phyloP scores from a whole-genome alignment of 2,888 invertebrate species.

The Cantharis nigra region DNA sequence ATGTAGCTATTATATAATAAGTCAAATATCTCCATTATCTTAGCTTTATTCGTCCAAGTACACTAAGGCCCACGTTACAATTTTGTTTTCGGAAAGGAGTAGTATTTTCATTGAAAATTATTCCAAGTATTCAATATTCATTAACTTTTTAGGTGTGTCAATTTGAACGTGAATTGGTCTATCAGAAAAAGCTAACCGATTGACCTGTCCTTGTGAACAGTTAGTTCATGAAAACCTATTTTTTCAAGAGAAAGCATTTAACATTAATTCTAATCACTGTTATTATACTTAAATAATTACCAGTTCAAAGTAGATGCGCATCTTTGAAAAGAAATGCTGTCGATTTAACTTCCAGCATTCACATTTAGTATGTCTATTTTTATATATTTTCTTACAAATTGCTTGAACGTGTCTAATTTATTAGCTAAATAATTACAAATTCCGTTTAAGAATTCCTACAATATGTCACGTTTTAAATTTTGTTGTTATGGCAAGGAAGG shows the following conservation, averaged over 20 bases:
- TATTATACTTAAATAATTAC: not conserved
- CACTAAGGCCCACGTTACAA: not conserved
- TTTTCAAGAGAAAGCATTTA: not conserved
- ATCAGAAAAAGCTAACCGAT: constrained; percentile 48
- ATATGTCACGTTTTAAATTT: not conserved
- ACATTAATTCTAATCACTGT: not conserved
- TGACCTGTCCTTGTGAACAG: constrained; percentile 52
- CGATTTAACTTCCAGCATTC: not conserved
- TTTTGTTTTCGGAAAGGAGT: not conserved
- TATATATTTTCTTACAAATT: not conserved
- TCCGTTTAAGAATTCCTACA: not conserved
- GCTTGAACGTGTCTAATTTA: not conserved
- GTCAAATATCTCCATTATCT: not conserved
- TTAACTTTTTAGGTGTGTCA: constrained; percentile 29
- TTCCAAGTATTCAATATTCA: not conserved
- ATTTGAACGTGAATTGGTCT: constrained; percentile 36
- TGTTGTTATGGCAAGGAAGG: not conserved
- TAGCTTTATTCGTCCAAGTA: not conserved
- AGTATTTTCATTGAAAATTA: not conserved
- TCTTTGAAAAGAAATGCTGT: not conserved
- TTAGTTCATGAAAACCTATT: constrained; percentile 37
- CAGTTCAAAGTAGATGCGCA: not conserved
- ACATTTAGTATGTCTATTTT: not conserved
- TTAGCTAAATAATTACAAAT: not conserved
- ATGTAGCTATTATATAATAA: not conserved